Conservation (phyloP, 2,888 invertebrate genomes). For the Icerya purchasi region DNA sequence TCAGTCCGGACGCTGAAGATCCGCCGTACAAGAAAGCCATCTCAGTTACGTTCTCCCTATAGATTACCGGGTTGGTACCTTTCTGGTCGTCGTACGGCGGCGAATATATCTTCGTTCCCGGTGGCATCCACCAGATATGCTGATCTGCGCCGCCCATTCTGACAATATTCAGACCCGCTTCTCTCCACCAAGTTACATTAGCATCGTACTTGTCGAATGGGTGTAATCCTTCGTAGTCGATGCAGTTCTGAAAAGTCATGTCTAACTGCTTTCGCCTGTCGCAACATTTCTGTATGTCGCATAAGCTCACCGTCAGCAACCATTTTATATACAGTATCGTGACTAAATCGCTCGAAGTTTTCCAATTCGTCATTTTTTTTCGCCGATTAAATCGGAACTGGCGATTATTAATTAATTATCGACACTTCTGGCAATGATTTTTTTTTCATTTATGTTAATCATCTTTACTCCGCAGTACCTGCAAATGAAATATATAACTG, state of each 20-base stretch:
- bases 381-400: too few species aligned
- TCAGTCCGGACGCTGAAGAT: conserved; percentile 2
- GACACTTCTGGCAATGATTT: too few species aligned
- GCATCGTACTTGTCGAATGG: conserved; percentile 4
- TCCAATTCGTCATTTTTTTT: too few species aligned
- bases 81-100: not conserved
- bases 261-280: not conserved
- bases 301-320: too few species aligned
- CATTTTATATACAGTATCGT: too few species aligned
- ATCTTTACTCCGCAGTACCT: too few species aligned
- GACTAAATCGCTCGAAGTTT: too few species aligned
- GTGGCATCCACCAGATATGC: conserved; percentile 10
- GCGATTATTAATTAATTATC: too few species aligned
- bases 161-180: conserved; percentile 1
- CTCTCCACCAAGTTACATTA: not conserved
- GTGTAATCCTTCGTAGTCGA: conserved; percentile 3
- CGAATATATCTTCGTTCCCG: not conserved
- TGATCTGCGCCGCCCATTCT: conserved; percentile 2
- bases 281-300: conserved; percentile 10
- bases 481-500: too few species aligned
- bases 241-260: not conserved
- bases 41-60: not conserved
- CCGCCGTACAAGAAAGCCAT: conserved; percentile 3
- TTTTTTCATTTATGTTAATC: too few species aligned
- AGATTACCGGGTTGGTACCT: not conserved